These are phyloP conservation scores for Ectropis grisescens DNA, from an alignment of 1,140 invertebrate genomes.

Conservation along the genomic window DNA sequence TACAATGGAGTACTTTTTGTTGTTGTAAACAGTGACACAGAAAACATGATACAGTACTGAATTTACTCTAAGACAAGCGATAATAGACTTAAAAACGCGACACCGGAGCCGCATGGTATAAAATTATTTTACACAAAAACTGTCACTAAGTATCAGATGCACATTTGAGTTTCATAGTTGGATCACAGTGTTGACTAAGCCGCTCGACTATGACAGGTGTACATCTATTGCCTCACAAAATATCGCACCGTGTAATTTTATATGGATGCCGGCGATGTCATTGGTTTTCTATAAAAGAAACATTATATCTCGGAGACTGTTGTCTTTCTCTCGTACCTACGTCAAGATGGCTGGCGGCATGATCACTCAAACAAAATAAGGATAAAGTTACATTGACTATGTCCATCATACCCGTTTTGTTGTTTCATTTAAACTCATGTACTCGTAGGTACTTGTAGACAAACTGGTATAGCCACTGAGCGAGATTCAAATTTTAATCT, in stretches of 20 bases:
- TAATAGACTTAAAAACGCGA: too few relatives aligned
- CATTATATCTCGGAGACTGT: constrained; percentile 32
- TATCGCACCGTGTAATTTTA: constrained; percentile 45
- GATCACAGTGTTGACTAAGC: constrained; percentile 34
- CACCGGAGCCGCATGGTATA: too few relatives aligned
- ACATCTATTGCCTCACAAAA: constrained; percentile 50
- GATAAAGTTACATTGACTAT: constrained; percentile 24
- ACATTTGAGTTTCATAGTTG: constrained; percentile 48
- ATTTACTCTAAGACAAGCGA: too few relatives aligned
- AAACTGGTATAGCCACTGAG: too few relatives aligned
- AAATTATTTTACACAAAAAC: constrained; percentile 48
- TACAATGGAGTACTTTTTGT: too few relatives aligned
- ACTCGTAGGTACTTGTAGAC: constrained; percentile 8
- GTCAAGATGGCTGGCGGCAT: constrained; percentile 16
- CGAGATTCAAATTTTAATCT: too few relatives aligned
- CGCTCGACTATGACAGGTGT: constrained; percentile 36
- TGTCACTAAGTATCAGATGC: constrained; percentile 39
- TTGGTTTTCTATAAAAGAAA: constrained; percentile 52
- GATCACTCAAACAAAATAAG: constrained; percentile 26
- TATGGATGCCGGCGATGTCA: constrained; percentile 48
- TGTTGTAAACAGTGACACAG: too few relatives aligned
- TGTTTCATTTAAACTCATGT: constrained; percentile 20
- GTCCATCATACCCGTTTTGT: constrained; percentile 12
- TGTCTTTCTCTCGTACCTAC: constrained; percentile 19
- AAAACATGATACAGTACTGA: too few relatives aligned